Evolutionary conservation across 1,140 invertebrate genomes (phyloP).

Genomic region (Drosophila sulfurigaster): DNA sequence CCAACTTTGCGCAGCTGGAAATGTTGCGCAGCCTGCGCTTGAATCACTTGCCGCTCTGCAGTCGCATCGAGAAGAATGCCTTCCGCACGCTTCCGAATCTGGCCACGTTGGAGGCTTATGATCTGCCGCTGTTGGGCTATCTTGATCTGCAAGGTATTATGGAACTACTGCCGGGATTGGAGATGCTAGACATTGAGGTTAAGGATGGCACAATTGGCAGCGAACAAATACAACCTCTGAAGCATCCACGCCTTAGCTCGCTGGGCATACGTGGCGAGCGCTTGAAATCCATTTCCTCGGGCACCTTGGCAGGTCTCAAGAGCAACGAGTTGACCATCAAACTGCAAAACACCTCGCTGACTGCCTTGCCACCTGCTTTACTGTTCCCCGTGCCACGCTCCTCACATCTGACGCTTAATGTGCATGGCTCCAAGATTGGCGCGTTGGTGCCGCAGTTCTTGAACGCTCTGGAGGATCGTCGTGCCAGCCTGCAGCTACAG

Average conservation of each 20-base stretch:
- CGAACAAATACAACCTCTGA: constrained; percentile 91
- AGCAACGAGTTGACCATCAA: constrained; percentile 89
- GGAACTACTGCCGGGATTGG: constrained; percentile 89
- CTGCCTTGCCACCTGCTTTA: constrained; percentile 90
- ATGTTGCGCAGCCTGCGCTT: constrained; percentile 89
- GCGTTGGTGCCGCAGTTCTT: constrained; percentile 91
- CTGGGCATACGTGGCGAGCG: constrained; percentile 91
- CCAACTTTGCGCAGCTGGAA: constrained; percentile 90
- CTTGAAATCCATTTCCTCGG: constrained; percentile 92
- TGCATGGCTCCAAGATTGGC: constrained; percentile 91
- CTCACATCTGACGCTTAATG: constrained; percentile 91
- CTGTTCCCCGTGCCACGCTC: constrained; percentile 96
- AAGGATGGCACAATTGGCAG: constrained; percentile 93
- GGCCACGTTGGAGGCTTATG: constrained; percentile 89
- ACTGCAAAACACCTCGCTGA: constrained; percentile 92
- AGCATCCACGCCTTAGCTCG: constrained; percentile 91
- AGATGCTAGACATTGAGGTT: constrained; percentile 92
- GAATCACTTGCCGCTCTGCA: constrained; percentile 89
- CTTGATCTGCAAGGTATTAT: constrained; percentile 93
- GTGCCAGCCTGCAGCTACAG: constrained; percentile 89
- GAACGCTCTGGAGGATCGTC: constrained; percentile 91
- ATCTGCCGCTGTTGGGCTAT: constrained; percentile 92
- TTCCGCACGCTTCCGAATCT: constrained; percentile 91
- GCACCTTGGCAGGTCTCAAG: constrained; percentile 92
- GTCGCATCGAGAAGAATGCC: constrained; percentile 92